phyloP scores from a whole-genome alignment of 2,797 vertebrate genomes.

The Rhyacichthys aspro region DNA sequence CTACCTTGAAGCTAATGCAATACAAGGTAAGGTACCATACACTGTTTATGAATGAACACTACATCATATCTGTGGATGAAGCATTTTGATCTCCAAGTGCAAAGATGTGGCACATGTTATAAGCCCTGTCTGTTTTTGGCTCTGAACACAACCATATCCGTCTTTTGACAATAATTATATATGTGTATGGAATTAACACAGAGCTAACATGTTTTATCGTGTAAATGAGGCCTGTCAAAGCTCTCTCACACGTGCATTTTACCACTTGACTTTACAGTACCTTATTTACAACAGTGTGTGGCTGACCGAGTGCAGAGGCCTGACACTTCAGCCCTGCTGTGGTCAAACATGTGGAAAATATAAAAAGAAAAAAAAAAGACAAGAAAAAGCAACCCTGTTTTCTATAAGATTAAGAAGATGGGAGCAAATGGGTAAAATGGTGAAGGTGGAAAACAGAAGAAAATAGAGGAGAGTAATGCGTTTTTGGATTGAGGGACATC shows the following conservation, averaged over 20 bases:
- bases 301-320: slow-evolving; percentile 5
- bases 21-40: slow-evolving; percentile 78
- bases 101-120: too few species aligned
- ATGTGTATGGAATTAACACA: too few species aligned
- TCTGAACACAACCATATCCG: background rate
- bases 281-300: slow-evolving; percentile 2
- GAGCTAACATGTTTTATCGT: slow-evolving; percentile 1
- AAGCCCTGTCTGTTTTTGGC: slow-evolving; percentile 9
- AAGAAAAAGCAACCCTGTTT: slow-evolving; percentile 3
- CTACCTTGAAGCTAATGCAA: slow-evolving; percentile 82
- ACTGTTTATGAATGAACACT: too few species aligned
- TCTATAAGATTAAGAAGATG: slow-evolving; percentile 18
- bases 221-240: slow-evolving; percentile 1
- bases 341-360: slow-evolving; percentile 47
- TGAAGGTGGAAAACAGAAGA: slow-evolving; percentile 4
- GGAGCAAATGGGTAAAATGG: slow-evolving; percentile 7
- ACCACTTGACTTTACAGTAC: slow-evolving; percentile 5
- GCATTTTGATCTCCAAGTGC: too few species aligned
- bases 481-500: slow-evolving; percentile 44
- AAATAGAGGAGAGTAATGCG: slow-evolving; percentile 12
- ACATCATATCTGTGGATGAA: too few species aligned
- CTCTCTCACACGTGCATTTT: slow-evolving; percentile 4
- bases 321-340: slow-evolving; percentile 19
- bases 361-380: slow-evolving; percentile 23
- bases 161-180: too few species aligned